Conservation (phyloP, 1,140 invertebrate species). For the Drosophila subobscura region DNA sequence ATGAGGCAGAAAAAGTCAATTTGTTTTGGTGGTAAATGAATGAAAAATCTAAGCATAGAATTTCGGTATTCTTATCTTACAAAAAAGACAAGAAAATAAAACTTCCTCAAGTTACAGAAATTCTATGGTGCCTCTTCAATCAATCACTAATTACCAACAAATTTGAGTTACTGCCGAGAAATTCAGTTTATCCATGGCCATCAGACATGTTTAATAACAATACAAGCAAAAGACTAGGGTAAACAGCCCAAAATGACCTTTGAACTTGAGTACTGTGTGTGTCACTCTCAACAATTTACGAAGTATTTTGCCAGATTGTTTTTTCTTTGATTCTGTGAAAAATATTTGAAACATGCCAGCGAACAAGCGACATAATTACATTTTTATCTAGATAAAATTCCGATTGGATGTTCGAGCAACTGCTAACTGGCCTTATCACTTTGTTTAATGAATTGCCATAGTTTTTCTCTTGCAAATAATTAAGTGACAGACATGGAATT, state of each 20-base stretch:
- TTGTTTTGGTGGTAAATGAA: neutral
- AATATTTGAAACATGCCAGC: conserved; percentile 24
- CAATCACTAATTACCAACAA: no score
- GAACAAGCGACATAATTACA: conserved; percentile 26
- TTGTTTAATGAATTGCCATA: conserved; percentile 36
- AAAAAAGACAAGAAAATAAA: no score
- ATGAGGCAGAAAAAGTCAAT: neutral
- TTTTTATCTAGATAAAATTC: conserved; percentile 39
- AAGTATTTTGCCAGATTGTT: conserved; percentile 18
- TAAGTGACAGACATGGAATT: conserved; percentile 1
- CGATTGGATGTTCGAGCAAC: neutral
- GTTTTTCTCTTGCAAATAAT: neutral
- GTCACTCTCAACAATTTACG: neutral
- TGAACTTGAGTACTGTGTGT: neutral
- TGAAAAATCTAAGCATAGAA: no score
- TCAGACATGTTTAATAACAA: conserved; percentile 4
- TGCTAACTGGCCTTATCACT: conserved; percentile 15
- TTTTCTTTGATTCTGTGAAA: conserved; percentile 8
- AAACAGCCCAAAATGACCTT: conserved; percentile 8
- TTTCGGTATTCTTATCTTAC: no score
- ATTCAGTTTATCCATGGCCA: conserved; percentile 3
- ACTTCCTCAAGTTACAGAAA: no score
- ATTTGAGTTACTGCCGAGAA: no score
- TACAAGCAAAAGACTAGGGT: neutral
- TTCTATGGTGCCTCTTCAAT: no score